Evolutionary conservation across 2,888 invertebrate genomes (phyloP), one percentile per base, ranked within the genome.

Genomic region (Oscheius sp.): DNA sequence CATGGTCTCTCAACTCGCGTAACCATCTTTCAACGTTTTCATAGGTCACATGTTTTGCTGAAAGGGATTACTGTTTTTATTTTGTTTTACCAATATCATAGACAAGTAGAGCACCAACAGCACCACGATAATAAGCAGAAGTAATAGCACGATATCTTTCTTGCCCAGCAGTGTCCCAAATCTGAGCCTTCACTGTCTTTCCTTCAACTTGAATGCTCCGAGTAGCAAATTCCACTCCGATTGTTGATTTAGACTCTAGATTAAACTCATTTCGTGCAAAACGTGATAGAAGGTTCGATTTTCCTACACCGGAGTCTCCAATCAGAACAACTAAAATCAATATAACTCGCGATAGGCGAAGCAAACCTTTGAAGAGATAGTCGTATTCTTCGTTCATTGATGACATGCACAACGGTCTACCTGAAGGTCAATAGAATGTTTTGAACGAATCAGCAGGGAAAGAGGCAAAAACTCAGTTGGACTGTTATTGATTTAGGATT

Each of bases 21-120:
- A 59, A 26, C 59, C 59, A 59, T 14, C 59, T 4, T n/a, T 59
- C 59, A 12, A 59, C 59, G 28, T 59, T 59, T 32, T 59, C 59
- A 24, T 59, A 59, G 30, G 59, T 59, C 26, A 59, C 44, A 6
- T 59, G 59, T n/a, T 59, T 59, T 2, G 59, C 59, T 59, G 28
- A 26, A 59, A 54, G 12, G 2, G 30, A 51, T 28, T 51, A n/a
- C 12, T 30, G 14, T 3, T 6, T 51, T 30, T 4, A 17, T 30
- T 3, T 28, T 9, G 12, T 5, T 28, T 59, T 59, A 59, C 59
- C 59, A 26, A 59, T 59, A 28, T 59, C 59, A 22, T 59, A 59
- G 30, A 59, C 59, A n/a, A 59, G 44, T 17, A 59, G 59, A 26
- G 59, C 59, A 12, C 59, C 59, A 41, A 59, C 59, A 59, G 59